Evolutionary conservation across 2,888 invertebrate species (phyloP), one percentile per base, ranked within the genome.

Genomic region (Tuberolachnus salignus): DNA sequence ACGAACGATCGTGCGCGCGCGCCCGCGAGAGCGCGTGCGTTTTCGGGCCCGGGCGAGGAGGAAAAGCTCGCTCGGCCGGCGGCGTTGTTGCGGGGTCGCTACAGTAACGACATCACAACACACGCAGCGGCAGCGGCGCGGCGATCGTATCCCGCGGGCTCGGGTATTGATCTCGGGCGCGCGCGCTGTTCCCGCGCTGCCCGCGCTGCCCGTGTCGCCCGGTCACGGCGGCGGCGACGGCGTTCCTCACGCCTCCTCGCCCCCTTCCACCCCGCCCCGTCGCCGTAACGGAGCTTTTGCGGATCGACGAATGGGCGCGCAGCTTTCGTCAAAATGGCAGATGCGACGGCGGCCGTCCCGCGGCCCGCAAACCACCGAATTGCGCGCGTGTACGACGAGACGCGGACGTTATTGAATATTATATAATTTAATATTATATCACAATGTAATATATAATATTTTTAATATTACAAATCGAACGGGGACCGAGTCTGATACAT

Each of bases 41-140:
- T 10, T 46, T 23, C 23, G 46, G 10, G 61, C 1, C 8, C 1
- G 26, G 26, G 13, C 34, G 26, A n/a, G 21, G 69, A 59, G 26
- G 59, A 71, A 70, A 71, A 71, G 71, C 71, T 71, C 44, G 46
- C 46, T 8, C 23, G 70, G 16, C 51, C 46, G 64, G 64, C 46
- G 61, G 74, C 64, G 75, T 78, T 57, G 75, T 67, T 78, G 67
- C 75, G 34, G 74, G 74, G 75, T 78, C 67, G 75, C 75, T 78
- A 78, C 75, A 69, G 75, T 78, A 78, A 78, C 75, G 75, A 78
- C 75, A 78, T 78, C 75, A 78, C 75, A 78, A 78, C 75, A 78
- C 67, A 67, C 63, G 6, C 34, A n/a, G 64, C 64, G 64, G 63
- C 34, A 42, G 49, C 72, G 23, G 3, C 72, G 34, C 61, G 49